A percentile compares a stretch with the other conserved stretches of the same genome.
Evolutionary conservation across 1,140 invertebrate species (phyloP).

Genomic region (Reticulitermes speratus): DNA sequence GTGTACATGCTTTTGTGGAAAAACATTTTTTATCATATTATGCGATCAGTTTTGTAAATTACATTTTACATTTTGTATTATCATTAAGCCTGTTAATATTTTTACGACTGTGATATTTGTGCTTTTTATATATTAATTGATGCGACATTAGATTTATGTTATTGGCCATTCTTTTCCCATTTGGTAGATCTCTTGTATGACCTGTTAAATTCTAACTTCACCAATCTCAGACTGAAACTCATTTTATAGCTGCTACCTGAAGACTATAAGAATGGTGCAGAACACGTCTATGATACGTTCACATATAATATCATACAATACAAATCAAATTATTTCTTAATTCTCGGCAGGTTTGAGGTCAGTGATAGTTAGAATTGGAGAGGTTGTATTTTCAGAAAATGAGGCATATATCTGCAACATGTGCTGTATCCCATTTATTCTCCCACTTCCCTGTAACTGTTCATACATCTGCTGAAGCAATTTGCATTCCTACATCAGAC

Average conservation of each 20-base stretch:
- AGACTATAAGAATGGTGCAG: background rate
- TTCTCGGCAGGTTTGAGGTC: background rate
- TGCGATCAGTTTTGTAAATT: background rate
- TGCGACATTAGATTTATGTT: background rate
- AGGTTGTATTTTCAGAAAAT: background rate
- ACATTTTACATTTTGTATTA: background rate
- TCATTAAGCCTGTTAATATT: conserved; percentile 15
- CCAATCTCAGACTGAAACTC: background rate
- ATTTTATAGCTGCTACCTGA: background rate
- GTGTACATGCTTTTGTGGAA: background rate
- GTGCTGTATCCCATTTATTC: background rate
- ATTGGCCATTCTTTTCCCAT: background rate
- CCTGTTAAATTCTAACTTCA: background rate
- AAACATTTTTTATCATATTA: background rate
- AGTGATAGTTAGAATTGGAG: background rate
- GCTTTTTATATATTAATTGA: conserved; percentile 17
- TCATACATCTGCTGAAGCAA: background rate
- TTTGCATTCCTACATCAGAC: background rate
- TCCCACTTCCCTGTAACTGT: background rate
- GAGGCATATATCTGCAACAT: background rate
- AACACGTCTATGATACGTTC: background rate
- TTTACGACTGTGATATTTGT: conserved; percentile 7
- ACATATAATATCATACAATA: background rate
- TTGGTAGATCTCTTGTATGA: background rate
- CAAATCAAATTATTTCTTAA: background rate